Evolutionary conservation across 2,113 vertebrate species (phyloP).

Genomic region (human): DNA sequence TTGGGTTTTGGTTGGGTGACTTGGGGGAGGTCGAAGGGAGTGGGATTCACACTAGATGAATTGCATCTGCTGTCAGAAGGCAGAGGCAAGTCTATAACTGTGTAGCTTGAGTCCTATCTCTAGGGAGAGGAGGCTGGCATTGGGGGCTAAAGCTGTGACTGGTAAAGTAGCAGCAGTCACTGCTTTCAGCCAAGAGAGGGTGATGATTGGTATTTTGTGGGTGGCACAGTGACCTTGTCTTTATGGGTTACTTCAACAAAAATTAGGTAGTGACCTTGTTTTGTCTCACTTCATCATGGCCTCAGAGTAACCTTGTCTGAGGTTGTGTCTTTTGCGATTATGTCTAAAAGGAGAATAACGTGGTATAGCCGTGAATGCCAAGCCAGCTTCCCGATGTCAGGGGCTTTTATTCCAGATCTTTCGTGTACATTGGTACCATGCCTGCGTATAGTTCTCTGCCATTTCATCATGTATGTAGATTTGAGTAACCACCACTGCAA

Average conservation of each 20-base stretch:
- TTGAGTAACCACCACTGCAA: rapidly evolving
- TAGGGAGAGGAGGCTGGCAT: neutral
- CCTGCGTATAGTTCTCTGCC: neutral
- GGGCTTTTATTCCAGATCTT: neutral
- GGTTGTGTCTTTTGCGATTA: neutral
- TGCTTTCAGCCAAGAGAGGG: neutral
- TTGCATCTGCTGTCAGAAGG: neutral
- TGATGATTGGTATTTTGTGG: neutral
- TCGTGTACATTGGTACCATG: rapidly evolving
- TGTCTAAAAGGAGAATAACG: neutral
- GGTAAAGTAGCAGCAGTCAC: neutral
- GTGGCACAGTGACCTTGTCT: neutral
- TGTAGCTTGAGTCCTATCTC: neutral
- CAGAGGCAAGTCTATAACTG: rapidly evolving
- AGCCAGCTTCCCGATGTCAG: neutral
- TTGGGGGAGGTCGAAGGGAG: neutral
- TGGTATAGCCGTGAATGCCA: neutral
- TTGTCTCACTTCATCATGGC: neutral
- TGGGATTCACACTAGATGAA: neutral
- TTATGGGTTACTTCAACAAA: neutral
- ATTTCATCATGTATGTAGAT: neutral
- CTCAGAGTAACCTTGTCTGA: neutral
- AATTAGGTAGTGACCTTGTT: neutral
- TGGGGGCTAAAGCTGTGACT: neutral
- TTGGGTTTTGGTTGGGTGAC: neutral